These are phyloP conservation scores for Tetramorium parvispinum DNA, from an alignment of 1,140 invertebrate species.

Conservation along the genomic window DNA sequence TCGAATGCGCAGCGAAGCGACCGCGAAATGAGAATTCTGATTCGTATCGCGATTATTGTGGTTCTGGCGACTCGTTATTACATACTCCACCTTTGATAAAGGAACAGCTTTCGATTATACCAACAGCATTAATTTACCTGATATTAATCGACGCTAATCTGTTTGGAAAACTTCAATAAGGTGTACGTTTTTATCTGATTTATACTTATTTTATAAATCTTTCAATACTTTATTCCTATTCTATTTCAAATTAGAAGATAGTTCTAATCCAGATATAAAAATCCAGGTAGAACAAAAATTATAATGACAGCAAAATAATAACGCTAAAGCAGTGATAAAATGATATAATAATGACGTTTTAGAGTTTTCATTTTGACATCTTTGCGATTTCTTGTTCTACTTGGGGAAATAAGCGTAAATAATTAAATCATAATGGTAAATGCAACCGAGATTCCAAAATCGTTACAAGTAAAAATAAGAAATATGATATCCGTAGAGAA, in stretches of 20 bases:
- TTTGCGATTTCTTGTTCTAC: no score
- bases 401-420: neutral
- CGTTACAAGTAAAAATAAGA: neutral
- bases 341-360: no score
- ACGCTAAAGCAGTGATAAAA: no score
- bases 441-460: neutral
- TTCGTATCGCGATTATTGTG: conserved; percentile 38
- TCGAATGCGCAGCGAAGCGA: conserved; percentile 30
- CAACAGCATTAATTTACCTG: neutral
- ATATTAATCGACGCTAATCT: neutral
- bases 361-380: no score
- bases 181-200: neutral
- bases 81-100: neutral
- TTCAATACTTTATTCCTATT: neutral
- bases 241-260: neutral
- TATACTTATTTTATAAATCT: neutral
- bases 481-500: neutral
- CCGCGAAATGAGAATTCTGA: conserved; percentile 46
- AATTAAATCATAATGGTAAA: neutral
- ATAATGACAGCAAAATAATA: no score
- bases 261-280: neutral
- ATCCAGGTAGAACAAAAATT: no score
- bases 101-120: neutral
- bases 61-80: conserved; percentile 19
- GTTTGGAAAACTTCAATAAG: neutral